Conservation (phyloP, 2,113 vertebrate genomes). For the Vidua macroura region DNA sequence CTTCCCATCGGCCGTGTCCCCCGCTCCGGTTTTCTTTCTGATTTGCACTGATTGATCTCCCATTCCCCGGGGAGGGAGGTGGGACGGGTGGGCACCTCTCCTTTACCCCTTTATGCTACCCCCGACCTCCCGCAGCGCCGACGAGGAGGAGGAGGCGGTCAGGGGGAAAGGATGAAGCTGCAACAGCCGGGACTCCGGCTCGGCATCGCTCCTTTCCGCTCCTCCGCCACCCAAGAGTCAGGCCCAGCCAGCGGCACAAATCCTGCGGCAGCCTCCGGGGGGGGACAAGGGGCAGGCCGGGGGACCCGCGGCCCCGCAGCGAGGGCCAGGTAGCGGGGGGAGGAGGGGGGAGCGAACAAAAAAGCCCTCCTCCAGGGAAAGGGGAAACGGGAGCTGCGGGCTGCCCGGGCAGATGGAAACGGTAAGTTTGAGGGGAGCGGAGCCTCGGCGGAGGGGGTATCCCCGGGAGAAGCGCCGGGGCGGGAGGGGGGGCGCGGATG, state of each 20-base stretch:
- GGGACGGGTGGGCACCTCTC: neutral
- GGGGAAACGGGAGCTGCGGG: neutral
- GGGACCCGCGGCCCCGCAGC: neutral
- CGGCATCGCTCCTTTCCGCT: constrained; percentile 68
- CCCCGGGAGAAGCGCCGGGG: neutral
- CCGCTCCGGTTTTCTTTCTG: neutral
- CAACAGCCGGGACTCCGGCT: constrained; percentile 44
- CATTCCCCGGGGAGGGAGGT: neutral
- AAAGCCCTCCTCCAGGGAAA: neutral
- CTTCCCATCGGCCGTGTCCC: neutral
- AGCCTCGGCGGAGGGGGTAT: neutral
- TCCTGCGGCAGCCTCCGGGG: constrained; percentile 7
- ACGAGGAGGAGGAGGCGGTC: neutral
- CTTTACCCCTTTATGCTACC: neutral
- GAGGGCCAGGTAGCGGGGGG: neutral
- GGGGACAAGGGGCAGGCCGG: neutral
- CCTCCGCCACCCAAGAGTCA: constrained; percentile 43
- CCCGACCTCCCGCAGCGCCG: constrained; percentile 42
- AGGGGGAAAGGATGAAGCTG: constrained; percentile 23
- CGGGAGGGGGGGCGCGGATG: neutral
- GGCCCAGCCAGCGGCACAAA: constrained; percentile 32
- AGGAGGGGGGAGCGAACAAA: neutral
- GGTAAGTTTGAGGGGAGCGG: neutral
- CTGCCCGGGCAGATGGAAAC: neutral
- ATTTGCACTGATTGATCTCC: constrained; percentile 25